A percentile compares a stretch with the other conserved stretches of the same genome.
phyloP scores from a whole-genome alignment of 1,140 invertebrate genomes.

The Drosophila ogumai region DNA sequence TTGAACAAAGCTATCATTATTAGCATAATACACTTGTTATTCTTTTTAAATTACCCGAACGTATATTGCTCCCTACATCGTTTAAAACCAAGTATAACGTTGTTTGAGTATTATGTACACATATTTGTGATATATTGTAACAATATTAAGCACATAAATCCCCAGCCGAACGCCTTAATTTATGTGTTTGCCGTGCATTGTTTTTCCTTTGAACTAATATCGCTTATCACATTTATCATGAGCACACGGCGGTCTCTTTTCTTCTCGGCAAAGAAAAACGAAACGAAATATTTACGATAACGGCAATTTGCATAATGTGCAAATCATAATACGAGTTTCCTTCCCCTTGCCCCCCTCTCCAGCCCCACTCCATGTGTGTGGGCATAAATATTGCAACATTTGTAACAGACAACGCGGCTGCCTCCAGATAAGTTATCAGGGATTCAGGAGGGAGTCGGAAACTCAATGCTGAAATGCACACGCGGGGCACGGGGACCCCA shows the following conservation, averaged over 20 bases:
- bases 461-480: conserved; percentile 62
- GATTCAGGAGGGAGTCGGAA: conserved; percentile 29
- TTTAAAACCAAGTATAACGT: not conserved
- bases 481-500: conserved; percentile 38
- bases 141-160: conserved; percentile 42
- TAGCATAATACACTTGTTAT: not conserved
- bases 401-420: conserved; percentile 73
- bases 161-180: conserved; percentile 45
- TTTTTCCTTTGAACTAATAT: conserved; percentile 62
- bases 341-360: conserved; percentile 6
- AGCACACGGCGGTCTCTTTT: conserved; percentile 53
- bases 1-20: not conserved
- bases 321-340: conserved; percentile 79
- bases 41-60: not conserved
- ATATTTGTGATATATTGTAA: conserved; percentile 20
- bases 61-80: too few relatives aligned
- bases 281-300: conserved; percentile 77
- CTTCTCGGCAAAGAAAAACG: conserved; percentile 19
- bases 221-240: conserved; percentile 80
- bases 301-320: conserved; percentile 81
- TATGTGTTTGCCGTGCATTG: conserved; percentile 55
- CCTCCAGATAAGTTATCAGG: conserved; percentile 70
- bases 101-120: conserved; percentile 6
- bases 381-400: conserved; percentile 83
- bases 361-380: conserved; percentile 24